Evolutionary conservation across 2,888 invertebrate species (phyloP).

Genomic region (Notocelia uddmanniana): DNA sequence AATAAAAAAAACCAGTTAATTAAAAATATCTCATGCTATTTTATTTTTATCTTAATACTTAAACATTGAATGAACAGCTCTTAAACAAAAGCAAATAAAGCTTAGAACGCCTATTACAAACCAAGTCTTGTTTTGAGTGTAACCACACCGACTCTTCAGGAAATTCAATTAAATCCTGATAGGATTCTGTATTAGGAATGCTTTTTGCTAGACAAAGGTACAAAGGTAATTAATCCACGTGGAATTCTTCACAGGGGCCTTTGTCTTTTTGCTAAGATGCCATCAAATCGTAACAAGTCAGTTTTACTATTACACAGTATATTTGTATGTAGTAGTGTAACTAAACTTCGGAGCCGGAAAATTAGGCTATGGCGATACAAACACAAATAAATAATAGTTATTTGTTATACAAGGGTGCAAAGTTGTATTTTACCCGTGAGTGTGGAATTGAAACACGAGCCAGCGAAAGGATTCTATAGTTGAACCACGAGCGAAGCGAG

Average conservation of each 20-base stretch:
- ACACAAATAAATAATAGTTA: too few species aligned
- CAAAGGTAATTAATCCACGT: constrained; percentile 77
- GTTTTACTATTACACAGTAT: constrained; percentile 29
- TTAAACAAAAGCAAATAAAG: not conserved
- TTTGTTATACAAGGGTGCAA: too few species aligned
- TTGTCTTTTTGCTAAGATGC: constrained; percentile 46
- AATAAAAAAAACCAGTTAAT: too few species aligned
- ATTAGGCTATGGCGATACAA: too few species aligned
- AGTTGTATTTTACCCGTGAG: too few species aligned
- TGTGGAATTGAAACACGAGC: too few species aligned
- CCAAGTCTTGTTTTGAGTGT: constrained; percentile 42
- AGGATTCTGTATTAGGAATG: constrained; percentile 66
- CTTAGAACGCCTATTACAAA: not conserved
- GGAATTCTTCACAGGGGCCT: constrained; percentile 67
- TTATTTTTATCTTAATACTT: not conserved
- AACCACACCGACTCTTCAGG: constrained; percentile 64
- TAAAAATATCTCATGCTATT: not conserved
- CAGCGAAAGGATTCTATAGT: too few species aligned
- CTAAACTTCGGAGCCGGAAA: not conserved
- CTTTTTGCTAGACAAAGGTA: constrained; percentile 68
- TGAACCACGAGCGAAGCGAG: too few species aligned
- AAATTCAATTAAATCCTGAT: constrained; percentile 74
- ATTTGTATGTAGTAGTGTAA: constrained; percentile 24
- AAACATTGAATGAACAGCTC: not conserved
- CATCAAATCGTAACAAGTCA: constrained; percentile 47